A percentile compares a stretch with the other conserved stretches of the same genome.
phyloP scores from a whole-genome alignment of 2,113 vertebrate genomes.

The Burhinus bistriatus region DNA sequence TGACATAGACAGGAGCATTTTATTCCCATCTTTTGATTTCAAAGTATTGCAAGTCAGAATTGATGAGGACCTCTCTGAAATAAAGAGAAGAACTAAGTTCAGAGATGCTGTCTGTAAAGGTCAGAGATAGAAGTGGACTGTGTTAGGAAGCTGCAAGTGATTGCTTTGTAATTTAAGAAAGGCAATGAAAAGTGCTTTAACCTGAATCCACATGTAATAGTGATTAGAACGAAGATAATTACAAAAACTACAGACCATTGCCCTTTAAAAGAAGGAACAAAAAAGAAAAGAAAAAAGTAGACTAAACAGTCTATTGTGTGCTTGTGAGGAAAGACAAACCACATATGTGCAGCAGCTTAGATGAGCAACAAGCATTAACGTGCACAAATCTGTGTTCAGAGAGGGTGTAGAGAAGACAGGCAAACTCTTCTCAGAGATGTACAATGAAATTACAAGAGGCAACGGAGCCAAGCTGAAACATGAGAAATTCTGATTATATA shows the following conservation, averaged over 20 bases:
- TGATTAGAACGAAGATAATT: neutral
- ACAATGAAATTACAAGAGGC: neutral
- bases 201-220: neutral
- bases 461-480: neutral
- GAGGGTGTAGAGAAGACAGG: neutral
- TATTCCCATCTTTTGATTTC: neutral
- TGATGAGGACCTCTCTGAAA: neutral
- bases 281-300: neutral
- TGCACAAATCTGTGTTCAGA: neutral
- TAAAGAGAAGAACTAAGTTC: neutral
- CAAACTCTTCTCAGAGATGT: neutral
- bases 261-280: neutral
- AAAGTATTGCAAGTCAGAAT: neutral
- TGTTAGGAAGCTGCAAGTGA: neutral
- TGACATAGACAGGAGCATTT: neutral
- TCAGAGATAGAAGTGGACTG: neutral
- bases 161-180: neutral
- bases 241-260: neutral
- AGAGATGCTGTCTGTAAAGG: neutral
- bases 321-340: neutral
- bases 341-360: neutral
- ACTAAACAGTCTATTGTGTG: neutral
- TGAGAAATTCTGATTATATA: neutral
- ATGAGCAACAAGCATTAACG: neutral
- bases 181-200: neutral